Evolutionary conservation across 2,888 invertebrate genomes (phyloP), one percentile per base, ranked within the genome.

Genomic region (Papilio gigon): DNA sequence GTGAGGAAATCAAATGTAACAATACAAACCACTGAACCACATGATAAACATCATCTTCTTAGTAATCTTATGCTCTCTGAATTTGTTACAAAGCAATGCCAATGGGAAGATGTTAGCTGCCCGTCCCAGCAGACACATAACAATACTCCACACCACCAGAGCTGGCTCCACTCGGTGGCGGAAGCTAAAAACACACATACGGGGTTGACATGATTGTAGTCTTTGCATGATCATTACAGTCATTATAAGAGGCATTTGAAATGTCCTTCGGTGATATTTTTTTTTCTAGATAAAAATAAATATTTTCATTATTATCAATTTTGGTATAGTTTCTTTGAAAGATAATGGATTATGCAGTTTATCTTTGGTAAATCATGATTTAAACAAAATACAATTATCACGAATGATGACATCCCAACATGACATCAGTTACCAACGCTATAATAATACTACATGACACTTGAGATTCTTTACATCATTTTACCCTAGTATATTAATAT

Each of bases 11-110:
- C n/a, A 35, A 44, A 61, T 68, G 64, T 53, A 33, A 71, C 20
- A 47, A 68, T 61, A 87, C 92, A 86, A 84, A 95, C 95, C 97
- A 85, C 98, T 98, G 85, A 99, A 99, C 99, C 99, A 99, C 99
- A 99, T 99, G 71, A 99, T 98, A 81, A 99, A 98, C 95, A 98
- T 98, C 98, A 98, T 99, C 89, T 98, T 98, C 84, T 95, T 96
- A 0, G 98, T 99, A 70, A 99, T 99, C 88, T 98, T 98, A 89
- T 99, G 99, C 83, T 98, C 98, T 17, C 99, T 94, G 87, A 99
- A 99, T 86, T 96, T 96, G 86, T 99, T 99, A 66, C 98, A 97
- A 42, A 99, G 92, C 79, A 96, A 94, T 0, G 98, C 97, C 64
- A 99, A 89, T 1, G 99, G 99, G 84, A 98, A 99, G 72, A 99